These are phyloP conservation scores for Brachirus orientalis DNA, from an alignment of 2,113 vertebrate species.

Conservation along the genomic window DNA sequence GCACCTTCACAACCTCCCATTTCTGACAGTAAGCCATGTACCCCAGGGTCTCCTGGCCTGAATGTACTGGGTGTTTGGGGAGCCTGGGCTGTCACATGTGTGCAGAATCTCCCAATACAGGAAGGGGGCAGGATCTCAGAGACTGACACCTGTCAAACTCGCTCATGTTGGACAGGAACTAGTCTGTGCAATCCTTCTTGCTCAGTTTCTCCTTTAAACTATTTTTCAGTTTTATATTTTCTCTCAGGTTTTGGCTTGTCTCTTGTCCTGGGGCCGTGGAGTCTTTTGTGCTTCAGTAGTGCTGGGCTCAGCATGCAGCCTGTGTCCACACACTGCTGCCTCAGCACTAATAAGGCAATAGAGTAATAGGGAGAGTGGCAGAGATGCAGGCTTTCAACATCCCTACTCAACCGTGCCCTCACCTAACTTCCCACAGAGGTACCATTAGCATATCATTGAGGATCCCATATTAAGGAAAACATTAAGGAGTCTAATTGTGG, in stretches of 20 bases:
- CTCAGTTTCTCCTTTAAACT: conserved; percentile 16
- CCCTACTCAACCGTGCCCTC: conserved; percentile 65
- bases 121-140: conserved; percentile 12
- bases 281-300: conserved; percentile 77
- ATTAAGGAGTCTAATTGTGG: conserved; percentile 74
- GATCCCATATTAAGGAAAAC: conserved; percentile 70
- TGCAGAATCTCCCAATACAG: conserved; percentile 36
- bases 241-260: conserved; percentile 55
- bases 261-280: conserved; percentile 67
- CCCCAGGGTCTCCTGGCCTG: not conserved
- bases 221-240: conserved; percentile 37
- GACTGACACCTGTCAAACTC: conserved; percentile 70
- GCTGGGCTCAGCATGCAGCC: conserved; percentile 81
- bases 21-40: conserved; percentile 17
- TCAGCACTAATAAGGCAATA: conserved; percentile 80
- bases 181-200: conserved; percentile 23
- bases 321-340: conserved; percentile 79
- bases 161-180: conserved; percentile 28
- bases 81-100: conserved; percentile 24
- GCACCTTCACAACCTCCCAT: conserved; percentile 7
- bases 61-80: conserved; percentile 2
- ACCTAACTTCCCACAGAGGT: conserved; percentile 60
- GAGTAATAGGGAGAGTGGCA: conserved; percentile 72
- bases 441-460: conserved; percentile 70
- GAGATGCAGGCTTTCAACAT: conserved; percentile 75